Evolutionary conservation across 1,140 invertebrate genomes (phyloP).

Genomic region (Akabosia matsudoensis): DNA sequence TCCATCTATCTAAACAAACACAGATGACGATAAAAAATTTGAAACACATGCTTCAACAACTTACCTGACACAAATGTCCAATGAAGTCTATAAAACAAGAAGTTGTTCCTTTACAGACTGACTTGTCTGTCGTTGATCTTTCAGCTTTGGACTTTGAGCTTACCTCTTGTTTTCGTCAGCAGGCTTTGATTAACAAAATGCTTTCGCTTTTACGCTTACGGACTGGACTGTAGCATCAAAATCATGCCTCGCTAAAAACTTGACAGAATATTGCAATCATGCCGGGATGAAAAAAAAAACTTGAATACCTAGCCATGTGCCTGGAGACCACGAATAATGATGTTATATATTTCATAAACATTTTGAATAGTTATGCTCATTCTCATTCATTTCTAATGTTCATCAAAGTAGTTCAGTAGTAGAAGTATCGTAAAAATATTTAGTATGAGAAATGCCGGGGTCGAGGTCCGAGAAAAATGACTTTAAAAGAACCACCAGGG

Average conservation of each 20-base stretch:
- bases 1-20: background rate
- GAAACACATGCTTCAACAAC: background rate
- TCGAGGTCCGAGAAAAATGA: background rate
- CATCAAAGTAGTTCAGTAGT: background rate
- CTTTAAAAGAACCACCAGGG: no score
- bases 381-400: background rate
- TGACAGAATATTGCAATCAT: background rate
- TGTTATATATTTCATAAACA: background rate
- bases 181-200: no score
- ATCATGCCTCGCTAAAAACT: no score
- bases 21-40: background rate
- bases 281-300: no score
- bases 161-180: no score
- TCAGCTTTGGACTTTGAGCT: conserved; percentile 19
- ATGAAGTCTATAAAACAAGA: background rate
- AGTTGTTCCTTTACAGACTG: background rate
- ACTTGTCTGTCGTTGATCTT: background rate
- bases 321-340: no score
- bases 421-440: background rate
- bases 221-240: no score
- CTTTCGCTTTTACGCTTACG: no score
- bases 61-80: background rate
- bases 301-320: no score
- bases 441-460: background rate
- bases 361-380: background rate